phyloP scores from a whole-genome alignment of 2,888 invertebrate species.

The Teleiodes luculella region DNA sequence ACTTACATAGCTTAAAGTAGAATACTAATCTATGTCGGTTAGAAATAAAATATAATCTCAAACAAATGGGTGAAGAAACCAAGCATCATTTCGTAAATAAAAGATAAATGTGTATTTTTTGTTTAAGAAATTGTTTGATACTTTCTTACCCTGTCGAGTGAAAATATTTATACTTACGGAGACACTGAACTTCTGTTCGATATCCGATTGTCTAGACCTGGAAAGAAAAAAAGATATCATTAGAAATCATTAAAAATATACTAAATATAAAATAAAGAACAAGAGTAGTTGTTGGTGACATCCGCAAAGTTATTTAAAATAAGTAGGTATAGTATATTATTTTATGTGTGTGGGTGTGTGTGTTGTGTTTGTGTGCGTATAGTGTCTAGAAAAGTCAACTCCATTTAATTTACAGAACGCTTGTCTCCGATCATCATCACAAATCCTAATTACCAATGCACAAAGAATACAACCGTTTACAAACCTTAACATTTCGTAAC shows the following conservation, averaged over 20 bases:
- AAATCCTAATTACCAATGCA: too few relatives aligned
- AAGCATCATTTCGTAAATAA: constrained; percentile 1
- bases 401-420: neutral
- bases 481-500: constrained; percentile 6
- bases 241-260: neutral
- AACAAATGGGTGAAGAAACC: neutral
- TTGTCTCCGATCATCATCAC: neutral
- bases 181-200: constrained; percentile 68
- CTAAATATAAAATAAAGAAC: too few relatives aligned
- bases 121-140: constrained; percentile 1
- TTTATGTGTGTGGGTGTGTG: too few relatives aligned
- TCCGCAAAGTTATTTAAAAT: too few relatives aligned
- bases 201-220: constrained; percentile 75
- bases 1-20: neutral
- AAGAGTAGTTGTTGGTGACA: too few relatives aligned
- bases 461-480: too few relatives aligned
- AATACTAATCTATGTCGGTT: neutral
- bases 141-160: neutral
- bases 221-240: constrained; percentile 35
- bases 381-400: too few relatives aligned
- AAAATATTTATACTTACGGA: constrained; percentile 54
- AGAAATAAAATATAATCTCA: neutral
- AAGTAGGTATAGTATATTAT: too few relatives aligned
- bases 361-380: too few relatives aligned
- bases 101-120: neutral